Evolutionary conservation across 2,797 vertebrate genomes (phyloP), one percentile per base, ranked within the genome.

Genomic region (Gymnothorax reevesii): DNA sequence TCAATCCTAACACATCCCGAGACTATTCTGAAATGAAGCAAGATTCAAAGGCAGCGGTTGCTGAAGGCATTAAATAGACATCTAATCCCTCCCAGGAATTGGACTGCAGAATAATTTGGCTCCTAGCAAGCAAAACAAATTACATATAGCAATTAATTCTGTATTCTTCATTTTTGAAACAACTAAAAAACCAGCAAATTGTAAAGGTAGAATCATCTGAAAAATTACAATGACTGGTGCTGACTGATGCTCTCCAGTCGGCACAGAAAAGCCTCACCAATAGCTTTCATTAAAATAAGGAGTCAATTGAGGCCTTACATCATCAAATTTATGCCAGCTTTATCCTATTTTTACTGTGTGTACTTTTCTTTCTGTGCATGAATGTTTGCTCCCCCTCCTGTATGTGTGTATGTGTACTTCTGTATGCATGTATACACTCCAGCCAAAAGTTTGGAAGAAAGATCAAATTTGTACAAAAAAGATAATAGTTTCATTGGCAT

Each of bases 271-370:
- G 42, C 82, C 1, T 7, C 49, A 62, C 57, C 15, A 60, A 42
- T 27, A 60, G 57, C n/a, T 60, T 17, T 54, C 60, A 64, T 64
- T 15, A 64, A 64, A 64, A 20, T 60, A 83, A 22, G 25, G 20
- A 59, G 82, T 8, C 8, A 13, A 57, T 54, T 0, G 4, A 57
- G 57, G 6, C 82, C 59, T 60, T 52, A 59, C 52, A 54, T 83
- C 12, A 9, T 15, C 20, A 57, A 7, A 62, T 27, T 42, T 42
- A 42, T 42, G 33, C 33, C 33, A 42, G 33, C 2, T 1, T 42
- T 42, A 42, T 60, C 82, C 25, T 83, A 73, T 42, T 73, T 33
- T 60, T 83, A 55, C 62, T 82, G 80, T 82, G 80, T 57, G 20
- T 62, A 42, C 33, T 42, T 42, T 42, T 42, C 33, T 2, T 42